Base-by-base conservation (phyloP, 2,797 vertebrate species). In the Platyrinchus mystaceus region DNA sequence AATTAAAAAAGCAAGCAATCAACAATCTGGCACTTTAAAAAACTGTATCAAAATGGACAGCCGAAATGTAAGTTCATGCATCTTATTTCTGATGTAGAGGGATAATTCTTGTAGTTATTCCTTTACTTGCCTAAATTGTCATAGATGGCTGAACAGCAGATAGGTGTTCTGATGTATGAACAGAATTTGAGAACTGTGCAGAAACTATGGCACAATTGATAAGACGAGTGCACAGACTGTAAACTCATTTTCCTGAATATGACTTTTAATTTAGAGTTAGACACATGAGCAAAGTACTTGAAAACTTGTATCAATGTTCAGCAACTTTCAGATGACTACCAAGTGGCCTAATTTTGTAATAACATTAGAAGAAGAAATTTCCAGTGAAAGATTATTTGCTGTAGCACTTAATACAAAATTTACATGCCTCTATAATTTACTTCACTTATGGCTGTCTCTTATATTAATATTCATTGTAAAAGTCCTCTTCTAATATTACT, bases 401-500 rank as follows among this genome's bases (percentile, higher is more conserved):
- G 86, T 95, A 89, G 84, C 95, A 97, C 96, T 97, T 98, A 98
- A 98, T 96, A 97, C 97, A 96, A 95, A 97, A 96, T 98, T 98
- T 97, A 97, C 93, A 97, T 97, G 92, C 97, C 97, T 98, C 94
- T 96, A 92, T 98, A 98, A 98, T 98, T 98, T 98, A 98, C 98
- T 98, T 98, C 94, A 97, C 98, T 98, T 98, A 98, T 8, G 64
- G 95, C 94, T 97, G 96, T 97, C 93, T 97, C 79, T 94, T 96
- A 60, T 97, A 98, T 99, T 98, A 98, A 98, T 98, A 99, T 99
- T 99, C 98, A 98, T 98, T 98, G 98, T 78, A 95, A 96, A 94
- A 96, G 82, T 94, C 87, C 95, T 97, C 96, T 97, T 96, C 70
- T 95, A 95, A 96, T 96, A 97, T 96, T 97, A 88, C 95, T 96